phyloP scores from a whole-genome alignment of 2,888 invertebrate species.

The Drosophila sordidula region DNA sequence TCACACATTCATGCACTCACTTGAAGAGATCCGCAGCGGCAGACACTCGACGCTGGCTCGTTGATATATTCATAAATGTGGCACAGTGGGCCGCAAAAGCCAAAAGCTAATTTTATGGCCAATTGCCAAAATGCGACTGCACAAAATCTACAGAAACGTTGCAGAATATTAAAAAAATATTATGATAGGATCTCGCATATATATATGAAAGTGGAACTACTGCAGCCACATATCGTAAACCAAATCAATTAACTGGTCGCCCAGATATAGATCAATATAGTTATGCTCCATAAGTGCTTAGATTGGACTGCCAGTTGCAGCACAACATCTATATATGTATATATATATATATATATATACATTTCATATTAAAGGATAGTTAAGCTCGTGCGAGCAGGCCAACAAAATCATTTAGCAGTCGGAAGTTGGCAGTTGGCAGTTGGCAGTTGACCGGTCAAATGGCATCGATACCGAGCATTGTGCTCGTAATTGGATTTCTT shows the following conservation, averaged over 20 bases:
- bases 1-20: constrained; percentile 34
- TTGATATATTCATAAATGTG: constrained; percentile 78
- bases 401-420: constrained; percentile 45
- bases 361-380: constrained; percentile 3
- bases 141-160: constrained; percentile 28
- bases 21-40: constrained; percentile 54
- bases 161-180: constrained; percentile 76
- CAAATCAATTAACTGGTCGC: constrained; percentile 69
- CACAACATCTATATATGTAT: not conserved
- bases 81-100: constrained; percentile 70
- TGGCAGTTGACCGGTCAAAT: constrained; percentile 38
- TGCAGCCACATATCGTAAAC: constrained; percentile 66
- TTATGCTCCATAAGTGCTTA: constrained; percentile 1
- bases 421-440: constrained; percentile 15
- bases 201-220: constrained; percentile 20
- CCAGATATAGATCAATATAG: constrained; percentile 16
- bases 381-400: constrained; percentile 14
- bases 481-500: constrained; percentile 53
- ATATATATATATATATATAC: not conserved
- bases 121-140: constrained; percentile 63
- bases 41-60: constrained; percentile 50
- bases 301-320: constrained; percentile 38
- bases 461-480: constrained; percentile 22
- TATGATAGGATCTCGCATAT: constrained; percentile 38
- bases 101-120: constrained; percentile 72